phyloP scores from a whole-genome alignment of 1,140 invertebrate species.

The Drosophila bocki region DNA sequence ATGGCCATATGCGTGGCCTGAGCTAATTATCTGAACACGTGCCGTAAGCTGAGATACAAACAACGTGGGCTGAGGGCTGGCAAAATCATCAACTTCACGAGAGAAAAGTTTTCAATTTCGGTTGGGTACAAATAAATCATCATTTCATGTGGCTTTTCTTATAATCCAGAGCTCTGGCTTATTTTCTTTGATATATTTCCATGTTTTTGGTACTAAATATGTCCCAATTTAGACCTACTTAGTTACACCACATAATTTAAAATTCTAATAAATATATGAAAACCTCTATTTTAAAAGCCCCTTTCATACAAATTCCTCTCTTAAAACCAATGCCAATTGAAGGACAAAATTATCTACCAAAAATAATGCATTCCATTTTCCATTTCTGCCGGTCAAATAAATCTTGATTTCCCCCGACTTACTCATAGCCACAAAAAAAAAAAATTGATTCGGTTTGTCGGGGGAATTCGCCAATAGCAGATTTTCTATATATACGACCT shows the following conservation, averaged over 20 bases:
- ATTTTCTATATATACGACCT: constrained; percentile 24
- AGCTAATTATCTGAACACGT: constrained; percentile 71
- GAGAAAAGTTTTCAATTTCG: constrained; percentile 44
- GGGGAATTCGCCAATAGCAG: constrained; percentile 22
- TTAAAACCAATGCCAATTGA: not conserved
- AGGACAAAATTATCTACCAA: not conserved
- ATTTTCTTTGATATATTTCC: not conserved
- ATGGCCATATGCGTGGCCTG: constrained; percentile 57
- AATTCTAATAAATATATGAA: not conserved
- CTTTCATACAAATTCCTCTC: not conserved
- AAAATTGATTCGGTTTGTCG: not conserved
- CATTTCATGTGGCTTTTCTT: not conserved
- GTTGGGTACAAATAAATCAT: constrained; percentile 16
- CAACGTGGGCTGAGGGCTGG: not conserved
- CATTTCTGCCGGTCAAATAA: constrained; percentile 9
- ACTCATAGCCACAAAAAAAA: constrained; percentile 4
- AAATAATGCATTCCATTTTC: not conserved
- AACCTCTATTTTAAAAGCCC: rapidly evolving
- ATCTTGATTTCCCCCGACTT: constrained; percentile 16
- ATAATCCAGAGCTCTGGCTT: not conserved
- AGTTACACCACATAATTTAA: not conserved
- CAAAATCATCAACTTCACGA: not conserved
- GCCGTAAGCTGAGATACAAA: constrained; percentile 16
- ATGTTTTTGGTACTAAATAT: not conserved
- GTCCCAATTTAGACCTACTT: not conserved